Conservation (phyloP, 2,797 vertebrate genomes). For the Erithacus rubecula region DNA sequence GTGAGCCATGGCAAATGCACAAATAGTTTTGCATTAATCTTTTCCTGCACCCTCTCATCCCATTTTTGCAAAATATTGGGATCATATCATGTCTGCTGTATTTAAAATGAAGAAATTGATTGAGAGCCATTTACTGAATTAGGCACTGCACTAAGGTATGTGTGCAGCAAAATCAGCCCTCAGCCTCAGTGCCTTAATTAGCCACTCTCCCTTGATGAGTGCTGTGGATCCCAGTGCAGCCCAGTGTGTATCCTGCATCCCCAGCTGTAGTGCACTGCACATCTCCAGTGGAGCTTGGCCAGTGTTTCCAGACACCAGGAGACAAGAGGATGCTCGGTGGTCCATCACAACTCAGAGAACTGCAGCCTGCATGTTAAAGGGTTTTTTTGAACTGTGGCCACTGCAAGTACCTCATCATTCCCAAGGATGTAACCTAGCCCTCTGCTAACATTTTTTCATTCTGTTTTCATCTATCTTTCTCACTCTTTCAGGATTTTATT, state of each 20-base stretch:
- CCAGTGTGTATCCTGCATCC: background rate
- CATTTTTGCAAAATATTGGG: constrained; percentile 34
- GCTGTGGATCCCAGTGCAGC: background rate
- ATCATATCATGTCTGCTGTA: background rate
- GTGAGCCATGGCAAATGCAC: constrained; percentile 48
- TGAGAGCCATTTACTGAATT: constrained; percentile 49
- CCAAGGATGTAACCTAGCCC: background rate
- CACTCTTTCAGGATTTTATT: background rate
- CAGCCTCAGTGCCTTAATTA: constrained; percentile 32
- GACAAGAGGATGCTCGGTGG: background rate
- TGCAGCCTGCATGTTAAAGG: background rate
- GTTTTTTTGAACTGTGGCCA: background rate
- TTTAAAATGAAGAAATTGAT: constrained; percentile 47
- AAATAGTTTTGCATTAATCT: constrained; percentile 48
- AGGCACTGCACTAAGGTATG: background rate
- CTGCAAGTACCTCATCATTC: background rate
- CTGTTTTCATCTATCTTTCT: background rate
- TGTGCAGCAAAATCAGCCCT: constrained; percentile 37
- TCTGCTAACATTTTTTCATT: background rate
- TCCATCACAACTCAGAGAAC: background rate
- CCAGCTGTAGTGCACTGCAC: background rate
- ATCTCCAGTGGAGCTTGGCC: background rate
- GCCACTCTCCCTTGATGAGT: constrained; percentile 4
- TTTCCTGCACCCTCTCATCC: constrained; percentile 35
- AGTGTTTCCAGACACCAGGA: background rate